A percentile compares a stretch with the other conserved stretches of the same genome.
Evolutionary conservation across 2,797 vertebrate species (phyloP).

Genomic region (Anisognathus igniventris): DNA sequence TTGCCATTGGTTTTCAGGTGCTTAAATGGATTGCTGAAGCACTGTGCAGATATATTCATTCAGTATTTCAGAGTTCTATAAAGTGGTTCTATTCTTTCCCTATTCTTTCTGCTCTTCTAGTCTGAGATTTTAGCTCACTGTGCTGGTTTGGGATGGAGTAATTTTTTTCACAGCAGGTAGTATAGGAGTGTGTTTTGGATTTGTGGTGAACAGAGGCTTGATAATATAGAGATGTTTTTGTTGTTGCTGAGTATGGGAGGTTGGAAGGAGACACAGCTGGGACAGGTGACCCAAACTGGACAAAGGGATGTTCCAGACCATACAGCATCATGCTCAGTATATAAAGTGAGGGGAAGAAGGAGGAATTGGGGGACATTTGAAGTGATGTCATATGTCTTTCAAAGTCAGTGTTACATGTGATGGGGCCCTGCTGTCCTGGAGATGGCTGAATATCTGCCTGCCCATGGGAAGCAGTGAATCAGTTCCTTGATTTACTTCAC

Average conservation of each 20-base stretch:
- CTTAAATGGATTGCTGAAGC: neutral
- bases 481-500: neutral
- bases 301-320: neutral
- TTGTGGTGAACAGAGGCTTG: neutral
- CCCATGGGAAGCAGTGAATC: neutral
- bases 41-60: neutral
- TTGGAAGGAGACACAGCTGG: neutral
- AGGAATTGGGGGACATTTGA: neutral
- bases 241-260: neutral
- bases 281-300: neutral
- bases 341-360: neutral
- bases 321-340: neutral
- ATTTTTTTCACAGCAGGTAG: neutral
- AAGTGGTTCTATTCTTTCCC: neutral
- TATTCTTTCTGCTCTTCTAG: neutral
- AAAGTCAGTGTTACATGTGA: fast-evolving
- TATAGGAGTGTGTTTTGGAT: neutral
- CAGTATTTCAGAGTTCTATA: neutral
- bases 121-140: neutral
- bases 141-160: neutral
- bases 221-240: neutral
- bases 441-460: neutral
- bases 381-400: neutral
- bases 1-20: neutral
- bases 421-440: neutral